Evolutionary conservation across 2,113 vertebrate genomes (phyloP).

Genomic region (Boulengeromyrus knoepffleri): DNA sequence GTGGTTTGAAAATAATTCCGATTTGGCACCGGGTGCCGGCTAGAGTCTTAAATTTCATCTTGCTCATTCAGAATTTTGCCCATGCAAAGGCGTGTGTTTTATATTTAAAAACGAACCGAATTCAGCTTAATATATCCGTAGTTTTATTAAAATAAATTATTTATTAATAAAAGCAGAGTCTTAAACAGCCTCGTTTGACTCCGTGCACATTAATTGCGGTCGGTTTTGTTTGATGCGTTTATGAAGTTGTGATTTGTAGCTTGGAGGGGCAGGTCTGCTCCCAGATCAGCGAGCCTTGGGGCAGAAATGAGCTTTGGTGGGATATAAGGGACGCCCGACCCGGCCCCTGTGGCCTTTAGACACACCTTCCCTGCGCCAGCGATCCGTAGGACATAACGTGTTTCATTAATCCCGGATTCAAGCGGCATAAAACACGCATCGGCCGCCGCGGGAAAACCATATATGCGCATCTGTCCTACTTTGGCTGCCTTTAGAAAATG

Average conservation of each 20-base stretch:
- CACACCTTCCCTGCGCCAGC: background rate
- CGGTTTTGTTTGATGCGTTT: background rate
- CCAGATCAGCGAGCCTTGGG: background rate
- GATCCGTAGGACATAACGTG: background rate
- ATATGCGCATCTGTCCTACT: background rate
- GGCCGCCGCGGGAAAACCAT: background rate
- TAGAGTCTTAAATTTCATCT: conserved; percentile 21
- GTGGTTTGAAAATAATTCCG: background rate
- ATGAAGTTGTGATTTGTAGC: background rate
- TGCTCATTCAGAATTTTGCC: conserved; percentile 28
- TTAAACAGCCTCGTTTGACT: background rate
- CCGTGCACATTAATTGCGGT: background rate
- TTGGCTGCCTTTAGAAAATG: background rate
- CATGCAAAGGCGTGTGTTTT: background rate
- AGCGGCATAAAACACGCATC: background rate
- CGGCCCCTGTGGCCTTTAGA: background rate
- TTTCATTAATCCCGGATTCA: background rate
- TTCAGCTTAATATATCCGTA: background rate
- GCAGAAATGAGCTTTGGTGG: background rate
- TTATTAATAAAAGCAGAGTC: background rate
- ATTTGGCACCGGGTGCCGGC: background rate
- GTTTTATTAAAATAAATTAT: too few relatives aligned
- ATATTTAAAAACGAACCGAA: background rate
- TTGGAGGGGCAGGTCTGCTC: background rate
- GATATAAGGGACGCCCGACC: background rate